Evolutionary conservation across 2,888 invertebrate species (phyloP), one percentile per base, ranked within the genome.

Genomic region (Noctua comes): DNA sequence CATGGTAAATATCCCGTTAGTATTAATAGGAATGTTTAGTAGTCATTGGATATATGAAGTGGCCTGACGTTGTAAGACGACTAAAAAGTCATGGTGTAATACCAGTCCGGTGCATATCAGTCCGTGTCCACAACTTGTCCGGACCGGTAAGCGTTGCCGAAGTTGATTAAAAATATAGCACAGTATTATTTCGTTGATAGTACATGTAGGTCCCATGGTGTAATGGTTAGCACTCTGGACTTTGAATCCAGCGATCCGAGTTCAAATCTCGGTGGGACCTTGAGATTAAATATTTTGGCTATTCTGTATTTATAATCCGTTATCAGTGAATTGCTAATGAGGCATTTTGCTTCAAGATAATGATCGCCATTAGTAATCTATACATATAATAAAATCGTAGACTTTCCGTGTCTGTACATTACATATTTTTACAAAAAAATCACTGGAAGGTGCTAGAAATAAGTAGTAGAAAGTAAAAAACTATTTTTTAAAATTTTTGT

Each of bases 191-290:
- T 81, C 27, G 27, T 3, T 27, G 0, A 0, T 0, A 13, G 1
- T 8, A 27, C 2, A 5, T 7, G 11, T 16, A 36, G 97, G 97
- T 97, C 96, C 97, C 97, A 97, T 97, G 97, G 97, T 97, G 97
- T 97, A 97, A 97, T 97, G 97, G 97, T 97, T 96, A 97, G 97
- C 97, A 97, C 97, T 97, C 97, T 97, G 97, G 97, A 97, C 97
- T 97, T 97, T 97, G 97, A 97, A 96, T 96, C 96, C 96, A 96
- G 96, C 96, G 96, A 96, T 96, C 96, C 96, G 96, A 96, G 96
- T 96, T 96, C 96, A 96, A 96, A 96, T 96, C 96, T 96, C 96
- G 96, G 96, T 95, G 95, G 96, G 96, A 96, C 96, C 96, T 96
- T 69, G 48, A n/a, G 1, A 1, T 18, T 3, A 3, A 64, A 46